Base-by-base conservation (phyloP, 2,888 invertebrate genomes). In the Azorinus chamasolen region DNA sequence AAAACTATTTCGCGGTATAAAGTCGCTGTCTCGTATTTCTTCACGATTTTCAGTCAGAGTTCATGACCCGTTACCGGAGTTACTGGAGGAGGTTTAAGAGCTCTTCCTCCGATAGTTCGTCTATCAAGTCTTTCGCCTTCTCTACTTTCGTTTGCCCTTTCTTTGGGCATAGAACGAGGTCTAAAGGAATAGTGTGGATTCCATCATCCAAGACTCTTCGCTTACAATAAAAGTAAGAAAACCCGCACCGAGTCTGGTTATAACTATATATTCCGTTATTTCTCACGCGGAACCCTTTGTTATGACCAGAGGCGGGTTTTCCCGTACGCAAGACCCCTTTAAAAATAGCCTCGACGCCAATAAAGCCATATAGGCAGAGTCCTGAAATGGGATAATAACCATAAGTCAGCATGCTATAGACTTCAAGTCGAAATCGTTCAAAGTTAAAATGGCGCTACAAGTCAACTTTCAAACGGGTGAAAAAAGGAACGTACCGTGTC, bases 211-310 rank as follows among this genome's bases (percentile, higher is more conserved):
- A 58, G 20, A 73, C 73, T 22, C 37, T 32, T 16, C 65, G n/a
- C n/a, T n/a, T n/a, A n/a, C n/a, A n/a, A n/a, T n/a, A n/a, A n/a
- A n/a, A n/a, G n/a, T n/a, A n/a, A n/a, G n/a, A n/a, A n/a, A n/a
- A n/a, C n/a, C n/a, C n/a, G n/a, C n/a, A n/a, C n/a, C n/a, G n/a
- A n/a, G n/a, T 50, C 54, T 73, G 73, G 2, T 45, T 24, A 57
- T 73, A 66, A 16, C 24, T 54, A 43, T 41, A 73, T 14, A 73
- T 53, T 6, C 50, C 57, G 32, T 73, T 73, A 46, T 73, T 65
- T 53, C 73, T 53, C 24, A 66, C 73, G 1, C 73, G 46, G 55
- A 72, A 73, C 37, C 65, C 53, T 16, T 48, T 50, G 41, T n/a
- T n/a, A n/a, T n/a, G n/a, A n/a, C n/a, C n/a, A n/a, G n/a, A n/a